phyloP scores from a whole-genome alignment of 2,888 invertebrate genomes.

The Sinelater perroti region DNA sequence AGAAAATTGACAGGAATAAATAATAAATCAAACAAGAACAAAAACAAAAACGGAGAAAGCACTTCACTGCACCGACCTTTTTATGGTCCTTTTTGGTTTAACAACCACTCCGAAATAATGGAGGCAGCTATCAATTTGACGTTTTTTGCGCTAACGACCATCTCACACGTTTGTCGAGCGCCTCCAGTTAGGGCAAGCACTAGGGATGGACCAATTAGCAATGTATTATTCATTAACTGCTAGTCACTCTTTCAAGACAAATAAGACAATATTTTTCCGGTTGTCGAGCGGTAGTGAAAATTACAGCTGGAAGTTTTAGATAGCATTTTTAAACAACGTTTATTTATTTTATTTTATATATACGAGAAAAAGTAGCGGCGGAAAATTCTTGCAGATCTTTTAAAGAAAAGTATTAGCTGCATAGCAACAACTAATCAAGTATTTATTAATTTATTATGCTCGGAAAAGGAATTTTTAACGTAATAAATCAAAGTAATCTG shows the following conservation, averaged over 20 bases:
- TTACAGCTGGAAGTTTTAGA: background rate
- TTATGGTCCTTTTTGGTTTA: slow-evolving; percentile 51
- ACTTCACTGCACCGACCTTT: slow-evolving; percentile 46
- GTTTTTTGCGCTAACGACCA: slow-evolving; percentile 51
- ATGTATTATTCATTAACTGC: slow-evolving; percentile 51
- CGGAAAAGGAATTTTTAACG: slow-evolving; percentile 1
- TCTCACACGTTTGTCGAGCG: slow-evolving; percentile 41
- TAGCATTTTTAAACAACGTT: too few species aligned
- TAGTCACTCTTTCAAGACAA: slow-evolving; percentile 33
- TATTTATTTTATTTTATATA: too few species aligned
- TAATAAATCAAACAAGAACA: slow-evolving; percentile 48
- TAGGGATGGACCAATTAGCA: slow-evolving; percentile 47
- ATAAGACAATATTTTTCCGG: slow-evolving; percentile 33
- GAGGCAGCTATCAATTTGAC: slow-evolving; percentile 56
- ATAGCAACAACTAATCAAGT: background rate
- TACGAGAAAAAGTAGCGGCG: background rate
- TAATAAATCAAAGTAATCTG: too few species aligned
- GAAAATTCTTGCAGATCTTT: background rate
- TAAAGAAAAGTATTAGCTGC: background rate
- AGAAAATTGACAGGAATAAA: slow-evolving; percentile 40
- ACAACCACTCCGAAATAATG: slow-evolving; percentile 57
- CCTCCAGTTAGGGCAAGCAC: slow-evolving; percentile 27
- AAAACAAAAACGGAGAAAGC: slow-evolving; percentile 47
- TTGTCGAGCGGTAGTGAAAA: background rate
- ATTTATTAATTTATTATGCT: background rate